These are phyloP conservation scores for Phengaris alcon DNA, from an alignment of 2,888 invertebrate species.

Conservation along the genomic window DNA sequence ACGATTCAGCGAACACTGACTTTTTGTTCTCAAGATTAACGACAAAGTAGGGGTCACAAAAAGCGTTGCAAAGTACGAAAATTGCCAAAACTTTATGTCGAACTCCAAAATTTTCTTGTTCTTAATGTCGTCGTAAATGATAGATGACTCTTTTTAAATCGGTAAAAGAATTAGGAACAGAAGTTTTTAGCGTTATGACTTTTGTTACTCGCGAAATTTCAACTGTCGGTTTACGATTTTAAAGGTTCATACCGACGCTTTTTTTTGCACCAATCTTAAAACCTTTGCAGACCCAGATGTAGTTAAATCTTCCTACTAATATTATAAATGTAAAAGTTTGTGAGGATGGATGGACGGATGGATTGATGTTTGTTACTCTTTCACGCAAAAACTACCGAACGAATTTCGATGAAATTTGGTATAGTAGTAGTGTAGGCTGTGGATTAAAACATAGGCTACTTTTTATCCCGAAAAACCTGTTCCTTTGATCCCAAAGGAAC, in stretches of 20 bases:
- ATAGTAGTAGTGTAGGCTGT: no score
- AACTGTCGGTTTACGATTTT: conserved; percentile 28
- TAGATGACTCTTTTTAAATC: conserved; percentile 77
- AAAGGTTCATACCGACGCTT: not conserved
- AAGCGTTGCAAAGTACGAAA: conserved; percentile 71
- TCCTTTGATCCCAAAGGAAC: no score
- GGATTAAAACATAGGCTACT: no score
- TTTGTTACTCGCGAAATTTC: conserved; percentile 59
- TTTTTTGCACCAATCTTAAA: conserved; percentile 28
- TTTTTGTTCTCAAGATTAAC: conserved; percentile 76
- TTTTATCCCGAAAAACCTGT: no score
- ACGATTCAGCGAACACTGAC: conserved; percentile 57
- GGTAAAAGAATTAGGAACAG: conserved; percentile 77
- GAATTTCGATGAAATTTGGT: no score
- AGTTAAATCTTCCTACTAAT: no score
- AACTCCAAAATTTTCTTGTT: conserved; percentile 75
- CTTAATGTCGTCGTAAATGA: conserved; percentile 77
- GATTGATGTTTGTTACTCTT: no score
- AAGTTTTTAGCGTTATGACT: conserved; percentile 73
- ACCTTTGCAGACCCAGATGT: no score
- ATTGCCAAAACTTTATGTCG: conserved; percentile 77
- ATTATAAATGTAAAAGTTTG: no score
- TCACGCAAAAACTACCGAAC: no score
- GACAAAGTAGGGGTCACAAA: conserved; percentile 75
- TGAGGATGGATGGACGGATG: no score